Conservation (phyloP, 2,797 vertebrate genomes). For the Lophotriccus pileatus region DNA sequence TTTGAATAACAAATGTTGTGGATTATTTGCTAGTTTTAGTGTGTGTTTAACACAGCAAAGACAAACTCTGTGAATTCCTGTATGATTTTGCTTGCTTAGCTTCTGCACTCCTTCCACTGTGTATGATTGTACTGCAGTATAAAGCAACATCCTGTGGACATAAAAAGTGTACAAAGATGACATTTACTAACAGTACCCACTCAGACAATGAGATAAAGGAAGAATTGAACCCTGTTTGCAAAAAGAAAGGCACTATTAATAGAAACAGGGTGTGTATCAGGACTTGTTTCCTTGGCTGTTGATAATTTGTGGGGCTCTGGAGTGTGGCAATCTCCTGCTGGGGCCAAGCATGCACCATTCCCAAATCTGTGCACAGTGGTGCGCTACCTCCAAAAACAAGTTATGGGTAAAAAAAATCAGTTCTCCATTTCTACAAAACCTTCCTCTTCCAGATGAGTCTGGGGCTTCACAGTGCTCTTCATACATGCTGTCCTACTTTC, state of each 20-base stretch:
- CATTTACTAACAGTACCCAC: neutral
- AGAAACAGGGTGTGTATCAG: neutral
- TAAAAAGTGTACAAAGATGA: neutral
- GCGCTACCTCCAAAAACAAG: neutral
- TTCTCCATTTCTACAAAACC: neutral
- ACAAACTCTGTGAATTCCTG: neutral
- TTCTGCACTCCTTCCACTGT: neutral
- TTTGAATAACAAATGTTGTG: slow-evolving; percentile 2
- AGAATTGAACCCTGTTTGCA: neutral
- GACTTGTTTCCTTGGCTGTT: neutral
- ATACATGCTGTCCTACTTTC: neutral
- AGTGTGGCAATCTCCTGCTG: fast-evolving
- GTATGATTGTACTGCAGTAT: neutral
- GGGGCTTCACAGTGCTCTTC: neutral
- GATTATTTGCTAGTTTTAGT: neutral
- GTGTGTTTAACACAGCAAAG: neutral
- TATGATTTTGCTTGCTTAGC: neutral
- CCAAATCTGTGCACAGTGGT: neutral
- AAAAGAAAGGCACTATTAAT: neutral
- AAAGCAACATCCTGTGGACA: neutral
- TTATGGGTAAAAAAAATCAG: neutral
- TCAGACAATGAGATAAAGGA: neutral
- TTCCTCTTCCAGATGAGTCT: neutral
- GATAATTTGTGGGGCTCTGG: neutral
- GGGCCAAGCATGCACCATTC: neutral